Base-by-base conservation (phyloP, 2,113 vertebrate genomes). In the Serilophus lunatus region DNA sequence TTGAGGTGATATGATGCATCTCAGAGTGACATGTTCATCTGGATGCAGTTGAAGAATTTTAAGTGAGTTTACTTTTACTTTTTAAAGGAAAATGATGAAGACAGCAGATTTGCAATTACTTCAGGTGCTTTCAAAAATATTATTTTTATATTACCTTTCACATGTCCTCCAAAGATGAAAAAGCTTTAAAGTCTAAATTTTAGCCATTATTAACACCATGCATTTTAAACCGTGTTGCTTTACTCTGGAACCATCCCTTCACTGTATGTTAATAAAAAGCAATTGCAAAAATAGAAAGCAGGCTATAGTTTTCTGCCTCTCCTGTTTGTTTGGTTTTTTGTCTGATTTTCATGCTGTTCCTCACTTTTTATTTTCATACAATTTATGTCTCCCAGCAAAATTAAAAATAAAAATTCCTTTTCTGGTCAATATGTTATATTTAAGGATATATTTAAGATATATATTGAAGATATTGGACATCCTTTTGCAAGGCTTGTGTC, bases 131-230 rank as follows among this genome's bases (percentile, higher is more conserved):
- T 75, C 40, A 88, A 88, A 76, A 77, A 51, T 35, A 70, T 2
- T 91, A 57, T 91, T 92, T 82, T 88, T 93, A 82, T 54, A 53
- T 64, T 78, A 35, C 22, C 63, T 93, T 78, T 66, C 91, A 71
- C 63, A 31, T 7, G 6, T 61, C 8, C 10, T 56, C 60, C 13
- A 8, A 93, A 83, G 77, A 83, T 80, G 42, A 68, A 76, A 85
- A 71, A 83, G 19, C 38, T 82, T 70, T 33, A 15, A 76, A 60
- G 6, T 57, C 25, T 54, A 16, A 65, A 86, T 66, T 80, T 78
- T 70, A 68, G 13, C 29, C 26, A 7, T 76, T 69, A 35, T 64
- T 74, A 68, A 74, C 50, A 84, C 33, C 14, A 68, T 81, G 66
- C 17, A 5, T 85, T 92, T 94, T 50, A 90, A 77, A 86, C 11